phyloP scores from a whole-genome alignment of 2,113 vertebrate genomes.

The Caracal caracal region DNA sequence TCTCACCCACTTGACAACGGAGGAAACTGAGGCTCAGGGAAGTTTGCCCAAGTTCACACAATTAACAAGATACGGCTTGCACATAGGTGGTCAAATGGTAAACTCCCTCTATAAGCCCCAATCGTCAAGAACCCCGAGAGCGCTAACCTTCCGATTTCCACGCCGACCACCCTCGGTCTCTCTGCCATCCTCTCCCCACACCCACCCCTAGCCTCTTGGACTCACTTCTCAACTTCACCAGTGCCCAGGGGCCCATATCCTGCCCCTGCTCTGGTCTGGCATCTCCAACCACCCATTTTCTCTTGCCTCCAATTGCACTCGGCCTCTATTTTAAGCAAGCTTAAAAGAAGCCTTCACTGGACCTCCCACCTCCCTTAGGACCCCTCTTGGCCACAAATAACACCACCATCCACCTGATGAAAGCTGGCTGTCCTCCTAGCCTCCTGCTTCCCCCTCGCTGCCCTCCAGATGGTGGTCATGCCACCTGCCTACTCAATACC shows the following conservation, averaged over 20 bases:
- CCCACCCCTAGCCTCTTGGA: no score
- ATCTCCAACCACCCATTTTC: background rate
- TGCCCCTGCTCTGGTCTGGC: background rate
- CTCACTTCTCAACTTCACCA: background rate
- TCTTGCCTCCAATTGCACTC: background rate
- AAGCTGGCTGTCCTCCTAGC: background rate
- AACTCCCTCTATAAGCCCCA: background rate
- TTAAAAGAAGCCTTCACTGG: background rate
- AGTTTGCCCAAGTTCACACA: background rate
- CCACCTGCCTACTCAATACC: rapidly evolving
- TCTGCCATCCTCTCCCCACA: background rate
- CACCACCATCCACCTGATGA: background rate
- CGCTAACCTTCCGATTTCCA: background rate
- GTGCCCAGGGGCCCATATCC: background rate
- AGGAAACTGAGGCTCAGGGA: background rate
- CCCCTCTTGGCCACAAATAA: background rate
- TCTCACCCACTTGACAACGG: background rate
- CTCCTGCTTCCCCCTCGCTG: background rate
- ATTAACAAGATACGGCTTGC: background rate
- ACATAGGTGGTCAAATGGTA: background rate
- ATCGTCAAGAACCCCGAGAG: background rate
- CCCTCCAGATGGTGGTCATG: background rate
- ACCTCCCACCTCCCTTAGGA: background rate
- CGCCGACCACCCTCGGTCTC: background rate
- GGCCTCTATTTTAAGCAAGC: background rate